These are phyloP conservation scores for Caenorhabditis sp. DNA, from an alignment of 2,888 invertebrate genomes.

Conservation along the genomic window DNA sequence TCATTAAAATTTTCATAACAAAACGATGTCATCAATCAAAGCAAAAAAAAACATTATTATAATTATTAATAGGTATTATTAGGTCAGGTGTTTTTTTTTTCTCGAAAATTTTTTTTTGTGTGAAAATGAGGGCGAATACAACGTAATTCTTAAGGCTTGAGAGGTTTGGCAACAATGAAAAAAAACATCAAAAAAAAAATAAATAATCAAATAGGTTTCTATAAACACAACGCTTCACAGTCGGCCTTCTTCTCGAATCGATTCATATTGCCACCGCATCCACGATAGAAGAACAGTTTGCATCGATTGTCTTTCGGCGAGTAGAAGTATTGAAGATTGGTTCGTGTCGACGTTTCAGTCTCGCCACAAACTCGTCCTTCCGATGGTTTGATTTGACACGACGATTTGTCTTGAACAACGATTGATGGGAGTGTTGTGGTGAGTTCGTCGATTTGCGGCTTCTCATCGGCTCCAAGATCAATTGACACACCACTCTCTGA, in stretches of 20 bases:
- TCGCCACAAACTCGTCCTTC: slow-evolving; percentile 64
- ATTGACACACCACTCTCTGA: slow-evolving; percentile 44
- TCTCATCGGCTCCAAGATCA: slow-evolving; percentile 32
- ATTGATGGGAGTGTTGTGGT: slow-evolving; percentile 33
- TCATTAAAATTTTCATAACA: too few species aligned
- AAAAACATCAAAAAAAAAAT: not conserved
- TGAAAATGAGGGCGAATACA: slow-evolving; percentile 9
- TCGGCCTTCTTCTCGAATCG: slow-evolving; percentile 63
- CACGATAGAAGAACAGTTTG: slow-evolving; percentile 68
- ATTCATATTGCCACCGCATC: slow-evolving; percentile 67
- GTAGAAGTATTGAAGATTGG: slow-evolving; percentile 69
- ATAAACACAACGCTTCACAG: slow-evolving; percentile 59
- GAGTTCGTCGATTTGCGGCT: slow-evolving; percentile 31
- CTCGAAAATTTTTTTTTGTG: not conserved
- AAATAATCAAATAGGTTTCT: not conserved
- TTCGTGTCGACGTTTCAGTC: slow-evolving; percentile 59
- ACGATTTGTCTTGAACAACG: slow-evolving; percentile 46
- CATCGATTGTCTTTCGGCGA: slow-evolving; percentile 59
- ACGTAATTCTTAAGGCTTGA: slow-evolving; percentile 37
- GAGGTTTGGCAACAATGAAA: slow-evolving; percentile 11
- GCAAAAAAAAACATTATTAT: too few species aligned
- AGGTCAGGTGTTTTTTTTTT: too few species aligned
- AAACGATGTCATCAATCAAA: too few species aligned
- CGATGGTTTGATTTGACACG: slow-evolving; percentile 59
- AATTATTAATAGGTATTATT: too few species aligned